Evolutionary conservation across 2,113 vertebrate genomes (phyloP).

Genomic region (Cercocebus atys): DNA sequence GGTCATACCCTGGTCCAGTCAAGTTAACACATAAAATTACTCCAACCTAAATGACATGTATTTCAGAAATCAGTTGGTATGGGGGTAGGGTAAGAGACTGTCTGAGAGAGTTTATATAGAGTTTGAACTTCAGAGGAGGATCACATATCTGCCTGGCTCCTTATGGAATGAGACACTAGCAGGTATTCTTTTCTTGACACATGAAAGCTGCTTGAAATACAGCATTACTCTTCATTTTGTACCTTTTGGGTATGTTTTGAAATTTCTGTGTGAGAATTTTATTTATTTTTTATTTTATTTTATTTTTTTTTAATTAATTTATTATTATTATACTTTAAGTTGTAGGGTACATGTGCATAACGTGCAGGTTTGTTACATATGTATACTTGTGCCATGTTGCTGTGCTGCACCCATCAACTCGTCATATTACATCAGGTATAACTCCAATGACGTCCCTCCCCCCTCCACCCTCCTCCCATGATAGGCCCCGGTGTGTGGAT

Average conservation of each 20-base stretch:
- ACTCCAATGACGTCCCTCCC: too few species aligned
- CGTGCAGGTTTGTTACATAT: too few species aligned
- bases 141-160: background rate
- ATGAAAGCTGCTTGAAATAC: conserved; percentile 39
- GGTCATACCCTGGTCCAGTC: background rate
- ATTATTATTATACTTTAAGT: too few species aligned
- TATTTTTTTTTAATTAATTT: background rate
- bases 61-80: background rate
- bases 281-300: background rate
- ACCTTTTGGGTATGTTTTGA: conserved; percentile 56
- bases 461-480: too few species aligned
- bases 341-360: too few species aligned
- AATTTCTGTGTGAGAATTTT: conserved; percentile 35
- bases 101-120: background rate
- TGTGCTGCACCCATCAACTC: too few species aligned
- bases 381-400: too few species aligned
- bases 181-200: conserved; percentile 23
- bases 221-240: conserved; percentile 47
- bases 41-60: background rate
- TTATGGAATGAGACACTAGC: background rate
- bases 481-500: too few species aligned
- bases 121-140: background rate
- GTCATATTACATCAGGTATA: too few species aligned
- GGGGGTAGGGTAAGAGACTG: background rate
- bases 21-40: background rate